Base-by-base conservation (phyloP, 2,797 vertebrate species). In the Paguma larvata region DNA sequence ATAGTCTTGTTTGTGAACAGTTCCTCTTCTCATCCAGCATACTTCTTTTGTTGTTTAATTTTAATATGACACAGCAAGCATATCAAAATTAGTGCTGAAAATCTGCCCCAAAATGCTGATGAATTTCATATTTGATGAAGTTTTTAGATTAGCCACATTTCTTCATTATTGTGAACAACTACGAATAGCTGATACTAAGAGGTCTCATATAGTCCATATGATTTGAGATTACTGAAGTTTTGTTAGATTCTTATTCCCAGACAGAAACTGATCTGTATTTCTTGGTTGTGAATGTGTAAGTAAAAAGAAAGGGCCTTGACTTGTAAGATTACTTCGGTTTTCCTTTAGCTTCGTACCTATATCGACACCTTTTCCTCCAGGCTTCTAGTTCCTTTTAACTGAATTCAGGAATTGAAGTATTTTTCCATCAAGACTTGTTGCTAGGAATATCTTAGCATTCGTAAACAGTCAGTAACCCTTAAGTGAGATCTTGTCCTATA, bases 361-460 rank as follows among this genome's bases (percentile, higher is more conserved):
- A 16, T 88, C 85, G 41, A 7, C 53, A 38, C 7, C 21, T 91
- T 88, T 84, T 91, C 34, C 62, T 85, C 34, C 84, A 59, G 18
- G 9, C 19, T 85, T 78, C 65, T 67, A 63, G 73, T 65, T 88
- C 18, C 48, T 89, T 93, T 90, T 80, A 89, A 95, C 25, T 72
- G 11, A 94, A 91, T 84, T 89, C 44, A 90, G 84, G n/a, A 91
- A 92, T 77, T 97, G 48, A 92, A 89, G 32, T 89, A 56, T 82
- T 89, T 96, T 87, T 59, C 62, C 75, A 82, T 16, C 30, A 88
- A 88, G n/a, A 41, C 15, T 95, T 93, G 11, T 75, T 67, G 65
- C 72, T 90, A 59, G 72, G 65, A 94, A 19, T 94, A 25, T 67
- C 1, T 95, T 95, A 67, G 23, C 48, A 89, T 70, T 97, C 67